Conservation (phyloP, 2,888 invertebrate species). For the Hedya salicella region DNA sequence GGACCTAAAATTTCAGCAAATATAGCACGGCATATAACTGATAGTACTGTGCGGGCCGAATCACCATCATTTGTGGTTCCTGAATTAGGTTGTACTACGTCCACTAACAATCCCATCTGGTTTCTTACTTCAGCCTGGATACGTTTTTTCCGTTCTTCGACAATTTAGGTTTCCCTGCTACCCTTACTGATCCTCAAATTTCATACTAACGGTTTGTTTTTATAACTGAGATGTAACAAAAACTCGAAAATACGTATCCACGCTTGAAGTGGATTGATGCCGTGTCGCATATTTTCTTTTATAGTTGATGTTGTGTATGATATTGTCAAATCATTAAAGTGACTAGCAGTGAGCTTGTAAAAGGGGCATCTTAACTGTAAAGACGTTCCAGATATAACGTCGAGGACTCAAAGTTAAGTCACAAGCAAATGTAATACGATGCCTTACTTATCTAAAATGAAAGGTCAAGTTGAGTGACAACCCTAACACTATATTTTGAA, state of each 20-base stretch:
- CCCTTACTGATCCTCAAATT: conserved; percentile 1
- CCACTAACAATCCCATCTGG: not conserved
- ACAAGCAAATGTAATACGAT: too few species aligned
- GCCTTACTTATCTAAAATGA: too few species aligned
- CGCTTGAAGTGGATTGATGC: not conserved
- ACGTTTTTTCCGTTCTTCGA: not conserved
- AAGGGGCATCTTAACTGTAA: conserved; percentile 19
- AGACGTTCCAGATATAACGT: conserved; percentile 6
- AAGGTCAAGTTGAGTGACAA: too few species aligned
- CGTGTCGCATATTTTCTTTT: conserved; percentile 8
- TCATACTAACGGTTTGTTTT: conserved; percentile 2
- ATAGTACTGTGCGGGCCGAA: conserved; percentile 5
- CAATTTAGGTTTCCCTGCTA: not conserved
- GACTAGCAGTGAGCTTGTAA: conserved; percentile 10
- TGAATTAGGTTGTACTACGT: not conserved
- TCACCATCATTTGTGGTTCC: conserved; percentile 11
- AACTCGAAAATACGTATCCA: conserved; percentile 12
- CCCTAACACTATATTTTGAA: too few species aligned
- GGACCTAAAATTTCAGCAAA: conserved; percentile 9
- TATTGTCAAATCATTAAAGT: conserved; percentile 7
- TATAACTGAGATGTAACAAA: not conserved
- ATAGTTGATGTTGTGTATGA: too few species aligned
- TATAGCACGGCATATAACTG: not conserved
- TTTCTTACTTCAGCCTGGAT: conserved; percentile 1
- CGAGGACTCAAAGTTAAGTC: not conserved